Evolutionary conservation across 2,797 vertebrate species (phyloP), one percentile per base, ranked within the genome.

Genomic region (Lemur catta): DNA sequence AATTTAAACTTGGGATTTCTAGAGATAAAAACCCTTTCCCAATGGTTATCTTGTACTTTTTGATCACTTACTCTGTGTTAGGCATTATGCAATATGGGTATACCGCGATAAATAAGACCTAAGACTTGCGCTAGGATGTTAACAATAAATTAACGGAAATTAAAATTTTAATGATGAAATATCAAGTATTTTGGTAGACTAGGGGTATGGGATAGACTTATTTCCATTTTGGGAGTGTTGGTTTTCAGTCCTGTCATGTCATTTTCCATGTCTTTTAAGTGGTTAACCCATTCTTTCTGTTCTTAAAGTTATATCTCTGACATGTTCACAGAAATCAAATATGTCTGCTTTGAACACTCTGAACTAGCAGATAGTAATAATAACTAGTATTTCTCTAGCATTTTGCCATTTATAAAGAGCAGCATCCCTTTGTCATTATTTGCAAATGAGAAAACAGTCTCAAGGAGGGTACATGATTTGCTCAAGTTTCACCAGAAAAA

Each of bases 1-100:
- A 93, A 50, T 95, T 76, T 55, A 63, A 89, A 86, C 10, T 95
- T 92, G 72, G n/a, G 38, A 82, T 86, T 86, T 95, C 46, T 82
- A 89, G 61, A 84, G 72, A 41, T 46, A 46, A 3, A 59, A 69
- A n/a, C 18, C 3, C 6, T 46, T 84, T 81, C 67, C 17, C 12
- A 46, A 28, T 33, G 50, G 18, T 24, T 78, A 35, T 61, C 81
- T 6, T 63, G 4, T 81, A 7, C 26, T 71, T 89, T 59, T 86
- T 76, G 3, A 59, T 59, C 13, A 87, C 15, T 12, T 81, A 26
- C 12, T 81, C 8, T 89, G 28, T 81, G 20, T 85, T 72, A 91
- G 7, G 26, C 24, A 76, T 20, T 80, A 48, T 57, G 12, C 2
- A 52, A 22, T 69, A 65, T 35, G 71, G 17, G 33, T 52, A 35